Base-by-base conservation (phyloP, 2,113 vertebrate species). In the Osmerus eperlanus region DNA sequence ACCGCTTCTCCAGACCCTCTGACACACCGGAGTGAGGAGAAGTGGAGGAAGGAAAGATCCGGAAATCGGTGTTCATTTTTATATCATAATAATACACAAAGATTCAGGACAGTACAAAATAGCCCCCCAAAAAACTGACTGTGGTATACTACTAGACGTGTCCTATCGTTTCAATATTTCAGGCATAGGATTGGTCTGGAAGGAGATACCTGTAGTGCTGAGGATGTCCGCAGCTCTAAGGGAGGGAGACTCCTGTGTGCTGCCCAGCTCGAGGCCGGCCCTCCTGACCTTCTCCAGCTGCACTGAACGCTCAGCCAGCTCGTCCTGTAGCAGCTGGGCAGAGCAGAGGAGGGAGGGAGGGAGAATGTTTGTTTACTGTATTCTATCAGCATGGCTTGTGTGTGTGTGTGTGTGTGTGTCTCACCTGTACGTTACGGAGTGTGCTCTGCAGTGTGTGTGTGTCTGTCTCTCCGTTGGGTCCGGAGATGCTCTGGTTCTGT, bases 231-330 rank as follows among this genome's bases (percentile, higher is more conserved):
- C 75, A 0, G 73, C 90, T 83, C 95, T 94, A 0, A 95, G 92
- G 5, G 90, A 89, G 0, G 96, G 96, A 4, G 95, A 88, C 56
- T 95, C 96, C 9, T 94, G 89, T 0, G 93, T 85, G 78, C 93
- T 93, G 88, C 94, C 89, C 75, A 99, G 90, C 28, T 92, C 92
- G 65, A 75, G 84, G 69, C 93, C 90, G 0, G 94, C 92, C 81
- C 96, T 93, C 88, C 94, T 94, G n/a, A 98, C 95, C 83, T 95
- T 97, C 86, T 98, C 95, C 87, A 99, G 88, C n/a, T 91, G 94
- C 69, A 96, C 92, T 3, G 95, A 95, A 59, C 94, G 95, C 78
- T 97, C 96, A 2, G 95, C 95, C 73, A 98, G 84, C 73, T 96
- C 94, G 47, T 94, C 95, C 80, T 99, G 96, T 74, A 99, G 84